phyloP scores from a whole-genome alignment of 2,113 vertebrate species.

The Chiloscyllium plagiosum region DNA sequence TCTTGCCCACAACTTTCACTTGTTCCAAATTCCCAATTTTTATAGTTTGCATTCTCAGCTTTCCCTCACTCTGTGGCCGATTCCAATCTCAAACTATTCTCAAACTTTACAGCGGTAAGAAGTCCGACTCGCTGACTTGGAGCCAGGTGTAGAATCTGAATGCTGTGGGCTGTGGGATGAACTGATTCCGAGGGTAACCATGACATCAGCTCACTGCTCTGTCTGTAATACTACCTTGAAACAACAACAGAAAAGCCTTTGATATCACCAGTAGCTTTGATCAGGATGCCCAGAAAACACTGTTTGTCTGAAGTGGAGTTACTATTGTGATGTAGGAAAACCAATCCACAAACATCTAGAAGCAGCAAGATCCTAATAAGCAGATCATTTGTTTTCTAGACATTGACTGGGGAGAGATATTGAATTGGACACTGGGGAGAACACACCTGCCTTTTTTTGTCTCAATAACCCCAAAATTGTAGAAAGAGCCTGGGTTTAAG shows the following conservation, averaged over 20 bases:
- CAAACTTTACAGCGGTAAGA: too few species aligned
- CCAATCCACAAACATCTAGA: neutral
- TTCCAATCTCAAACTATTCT: too few species aligned
- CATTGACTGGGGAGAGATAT: neutral
- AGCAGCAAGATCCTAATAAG: neutral
- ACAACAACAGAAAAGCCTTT: too few species aligned
- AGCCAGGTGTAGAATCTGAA: too few species aligned
- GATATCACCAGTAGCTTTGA: neutral
- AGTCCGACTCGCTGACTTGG: too few species aligned
- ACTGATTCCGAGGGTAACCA: neutral
- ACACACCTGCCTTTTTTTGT: too few species aligned
- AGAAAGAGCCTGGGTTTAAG: neutral
- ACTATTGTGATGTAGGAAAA: neutral
- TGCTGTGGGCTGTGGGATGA: too few species aligned
- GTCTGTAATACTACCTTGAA: neutral
- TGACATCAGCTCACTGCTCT: neutral
- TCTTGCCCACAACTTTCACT: neutral
- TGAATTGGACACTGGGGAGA: too few species aligned
- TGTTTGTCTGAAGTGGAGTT: neutral
- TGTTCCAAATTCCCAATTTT: neutral
- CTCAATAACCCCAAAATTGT: neutral
- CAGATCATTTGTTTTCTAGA: too few species aligned
- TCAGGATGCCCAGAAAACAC: neutral
- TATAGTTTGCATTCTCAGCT: neutral
- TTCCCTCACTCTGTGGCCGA: neutral